phyloP scores from a whole-genome alignment of 2,113 vertebrate genomes.

The Hippopotamus amphibius region DNA sequence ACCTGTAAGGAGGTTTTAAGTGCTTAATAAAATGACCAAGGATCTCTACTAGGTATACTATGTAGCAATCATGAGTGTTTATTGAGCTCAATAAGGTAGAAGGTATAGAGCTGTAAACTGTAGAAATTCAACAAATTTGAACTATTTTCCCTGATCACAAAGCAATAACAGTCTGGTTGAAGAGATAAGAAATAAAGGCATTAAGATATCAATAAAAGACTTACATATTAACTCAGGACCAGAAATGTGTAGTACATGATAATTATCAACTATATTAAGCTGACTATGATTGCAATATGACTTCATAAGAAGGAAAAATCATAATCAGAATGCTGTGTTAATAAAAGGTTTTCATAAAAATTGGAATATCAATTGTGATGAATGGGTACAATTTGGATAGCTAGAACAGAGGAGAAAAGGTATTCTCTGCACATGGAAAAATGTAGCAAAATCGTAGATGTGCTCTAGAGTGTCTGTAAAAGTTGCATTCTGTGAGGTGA shows the following conservation, averaged over 20 bases:
- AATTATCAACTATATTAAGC: not conserved
- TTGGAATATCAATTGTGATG: not conserved
- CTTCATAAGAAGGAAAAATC: not conserved
- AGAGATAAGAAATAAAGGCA: not conserved
- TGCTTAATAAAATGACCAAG: not conserved
- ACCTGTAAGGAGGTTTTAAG: not conserved
- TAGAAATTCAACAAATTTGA: not conserved
- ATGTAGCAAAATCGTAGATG: not conserved
- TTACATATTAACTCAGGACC: not conserved
- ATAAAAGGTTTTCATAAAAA: not conserved
- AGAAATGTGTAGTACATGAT: not conserved
- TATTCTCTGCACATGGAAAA: not conserved
- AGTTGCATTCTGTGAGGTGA: not conserved
- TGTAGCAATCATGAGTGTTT: not conserved
- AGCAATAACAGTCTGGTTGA: not conserved
- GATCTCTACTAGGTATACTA: not conserved
- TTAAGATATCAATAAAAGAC: not conserved
- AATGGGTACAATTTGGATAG: not conserved
- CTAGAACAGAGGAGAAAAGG: not conserved
- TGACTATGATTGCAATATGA: not conserved
- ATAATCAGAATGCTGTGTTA: not conserved
- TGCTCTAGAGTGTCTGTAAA: not conserved
- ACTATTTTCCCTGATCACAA: not conserved
- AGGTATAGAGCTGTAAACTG: not conserved
- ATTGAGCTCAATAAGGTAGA: not conserved